A percentile compares a stretch with the other conserved stretches of the same genome.
Evolutionary conservation across 1,140 invertebrate genomes (phyloP).

Genomic region (Zaprionus davidi): DNA sequence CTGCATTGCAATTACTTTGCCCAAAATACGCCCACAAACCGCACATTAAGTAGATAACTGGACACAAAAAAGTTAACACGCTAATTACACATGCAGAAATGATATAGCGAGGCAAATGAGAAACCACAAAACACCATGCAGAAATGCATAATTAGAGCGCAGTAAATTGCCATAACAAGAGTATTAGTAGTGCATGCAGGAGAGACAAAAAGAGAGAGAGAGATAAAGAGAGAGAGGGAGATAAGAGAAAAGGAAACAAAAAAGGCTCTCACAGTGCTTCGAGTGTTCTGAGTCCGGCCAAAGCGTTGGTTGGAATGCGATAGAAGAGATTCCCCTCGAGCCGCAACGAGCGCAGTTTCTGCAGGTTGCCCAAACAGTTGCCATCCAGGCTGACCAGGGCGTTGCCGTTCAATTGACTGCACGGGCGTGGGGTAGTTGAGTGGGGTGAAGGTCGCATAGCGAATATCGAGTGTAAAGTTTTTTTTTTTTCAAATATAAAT

Average conservation of each 20-base stretch:
- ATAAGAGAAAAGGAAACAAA: constrained; percentile 1
- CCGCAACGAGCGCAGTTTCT: constrained; percentile 87
- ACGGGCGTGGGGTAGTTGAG: constrained; percentile 6
- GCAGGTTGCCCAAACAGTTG: constrained; percentile 85
- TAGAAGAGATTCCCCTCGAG: constrained; percentile 88
- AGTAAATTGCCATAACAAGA: constrained; percentile 23
- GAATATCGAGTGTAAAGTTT: not conserved
- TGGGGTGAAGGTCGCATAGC: not conserved
- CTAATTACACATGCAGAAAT: constrained; percentile 50
- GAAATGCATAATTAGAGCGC: constrained; percentile 39
- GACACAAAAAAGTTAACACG: constrained; percentile 32
- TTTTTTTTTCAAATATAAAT: constrained; percentile 10
- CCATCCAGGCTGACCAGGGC: constrained; percentile 86
- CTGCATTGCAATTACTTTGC: constrained; percentile 27
- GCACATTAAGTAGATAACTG: constrained; percentile 34
- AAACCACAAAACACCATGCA: constrained; percentile 9
- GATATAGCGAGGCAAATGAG: constrained; percentile 14
- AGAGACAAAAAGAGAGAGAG: constrained; percentile 10
- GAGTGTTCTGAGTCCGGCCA: constrained; percentile 86
- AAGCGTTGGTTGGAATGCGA: constrained; percentile 86
- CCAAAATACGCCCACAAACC: constrained; percentile 23
- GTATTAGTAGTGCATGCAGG: not conserved
- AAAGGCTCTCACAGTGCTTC: constrained; percentile 88
- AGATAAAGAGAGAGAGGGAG: not conserved
- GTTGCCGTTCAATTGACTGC: constrained; percentile 90